Evolutionary conservation across 2,888 invertebrate species (phyloP).

Genomic region (Drosophila neonasuta): DNA sequence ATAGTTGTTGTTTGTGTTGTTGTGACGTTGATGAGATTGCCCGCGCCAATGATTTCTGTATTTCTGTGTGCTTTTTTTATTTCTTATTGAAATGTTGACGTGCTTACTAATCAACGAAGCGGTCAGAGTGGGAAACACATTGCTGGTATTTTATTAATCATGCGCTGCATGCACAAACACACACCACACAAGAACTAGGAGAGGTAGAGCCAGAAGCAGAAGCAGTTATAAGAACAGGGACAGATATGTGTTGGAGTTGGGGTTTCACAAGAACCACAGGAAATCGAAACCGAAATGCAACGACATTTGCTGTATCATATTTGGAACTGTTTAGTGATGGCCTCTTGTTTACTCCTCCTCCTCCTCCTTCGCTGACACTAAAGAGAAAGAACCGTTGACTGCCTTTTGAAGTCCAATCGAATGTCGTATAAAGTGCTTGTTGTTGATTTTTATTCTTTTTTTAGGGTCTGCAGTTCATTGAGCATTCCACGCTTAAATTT

Average conservation of each 20-base stretch:
- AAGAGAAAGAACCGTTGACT: constrained; percentile 46
- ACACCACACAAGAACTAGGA: constrained; percentile 16
- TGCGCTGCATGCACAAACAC: constrained; percentile 59
- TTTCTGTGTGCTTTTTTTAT: constrained; percentile 22
- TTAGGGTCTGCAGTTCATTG: constrained; percentile 57
- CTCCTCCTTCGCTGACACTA: not conserved
- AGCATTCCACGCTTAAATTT: constrained; percentile 66
- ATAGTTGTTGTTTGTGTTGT: constrained; percentile 26
- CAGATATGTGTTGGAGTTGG: not conserved
- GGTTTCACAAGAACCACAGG: constrained; percentile 21
- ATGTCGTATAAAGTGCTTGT: constrained; percentile 4
- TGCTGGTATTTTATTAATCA: constrained; percentile 68
- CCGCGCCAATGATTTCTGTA: constrained; percentile 54
- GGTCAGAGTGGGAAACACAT: constrained; percentile 62
- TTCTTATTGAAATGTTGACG: constrained; percentile 70
- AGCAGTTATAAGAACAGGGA: not conserved
- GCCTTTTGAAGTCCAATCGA: constrained; percentile 44
- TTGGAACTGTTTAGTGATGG: constrained; percentile 12
- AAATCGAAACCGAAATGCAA: constrained; percentile 29
- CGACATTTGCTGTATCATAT: constrained; percentile 23
- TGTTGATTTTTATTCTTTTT: not conserved
- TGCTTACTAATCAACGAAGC: constrained; percentile 72
- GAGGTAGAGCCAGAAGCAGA: not conserved
- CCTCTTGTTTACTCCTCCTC: not conserved
- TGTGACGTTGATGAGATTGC: constrained; percentile 67